Base-by-base conservation (phyloP, 2,888 invertebrate genomes). In the Drosophila diplacantha region DNA sequence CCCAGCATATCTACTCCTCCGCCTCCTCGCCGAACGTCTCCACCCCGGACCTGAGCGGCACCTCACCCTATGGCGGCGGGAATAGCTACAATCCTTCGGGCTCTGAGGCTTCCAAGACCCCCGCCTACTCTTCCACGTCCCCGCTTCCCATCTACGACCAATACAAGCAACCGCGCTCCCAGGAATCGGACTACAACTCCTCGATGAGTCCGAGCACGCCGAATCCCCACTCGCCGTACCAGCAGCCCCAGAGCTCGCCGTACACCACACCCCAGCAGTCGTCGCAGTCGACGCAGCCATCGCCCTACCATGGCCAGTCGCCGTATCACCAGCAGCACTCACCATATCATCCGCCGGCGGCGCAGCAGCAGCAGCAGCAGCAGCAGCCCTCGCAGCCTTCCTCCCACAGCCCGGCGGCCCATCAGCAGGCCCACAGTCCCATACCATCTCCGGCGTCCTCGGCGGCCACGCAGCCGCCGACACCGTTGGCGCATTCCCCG, bases 1-100 rank as follows among this genome's bases (percentile, higher is more conserved):
- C 90, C 14, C 90, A 90, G 29, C 91, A 92, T 68, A 90, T 91
- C 51, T 91, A 92, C 83, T 90, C 91, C 1, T 90, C 91, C 0
- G 90, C 91, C 5, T 89, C 89, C 3, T 90, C 91, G 1, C 90
- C 91, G 1, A 90, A 89, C 64, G 89, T 89, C 0, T 87, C 87
- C 5, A 89, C 90, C n/a, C 89, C 90, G 32, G 88, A 88, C 46
- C 67, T 88, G 51, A 87, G 85, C 59, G 86, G 86, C 9, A 87
- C 86, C 2, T 86, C 87, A 3, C 87, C 87, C 0, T 87, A 87
- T 44, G 87, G 87, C 1, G 87, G 87, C 2, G 85, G 85, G 0
- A 86, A 87, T 44, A 87, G 87, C 56, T 88, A 87, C 24, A 87
- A 87, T 73, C 86, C 87, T 2, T 85, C 87, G 4, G 87, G 87